Evolutionary conservation across 1,140 invertebrate species (phyloP), one percentile per base, ranked within the genome.

Genomic region (Andrena cerasifolii): DNA sequence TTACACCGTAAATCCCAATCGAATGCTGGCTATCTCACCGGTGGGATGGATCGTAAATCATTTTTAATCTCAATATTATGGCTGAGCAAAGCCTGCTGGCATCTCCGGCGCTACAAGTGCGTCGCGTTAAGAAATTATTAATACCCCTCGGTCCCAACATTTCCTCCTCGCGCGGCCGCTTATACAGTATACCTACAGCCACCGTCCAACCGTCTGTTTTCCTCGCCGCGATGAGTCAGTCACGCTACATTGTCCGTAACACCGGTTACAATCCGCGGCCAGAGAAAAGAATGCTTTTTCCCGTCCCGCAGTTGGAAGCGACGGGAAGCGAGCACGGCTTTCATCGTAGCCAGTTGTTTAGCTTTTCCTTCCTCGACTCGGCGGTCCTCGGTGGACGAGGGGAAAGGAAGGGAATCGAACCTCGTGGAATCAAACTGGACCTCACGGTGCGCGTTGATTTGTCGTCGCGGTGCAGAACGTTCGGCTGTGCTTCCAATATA

Each of bases 21-120:
- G 63, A 58, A 56, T 36, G 43, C 47, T 45, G 40, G 40, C 62
- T 6, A 33, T 47, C 62, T 49, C 40, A 16, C 40, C 2, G n/a
- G 0, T 43, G 8, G 16, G 28, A 49, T 40, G 40, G 24, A 49
- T 49, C 65, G 26, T 76, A 76, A 76, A 68, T 68, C 63, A 47
- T 49, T 47, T 76, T 68, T 76, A 68, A 76, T 76, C 63, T 76
- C 53, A 28, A 58, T 58, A 47, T 68, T 76, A 76, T 58, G 73
- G 63, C 40, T 36, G 63, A 28, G n/a, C 33, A 49, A 68, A 67
- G 73, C 65, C 40, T 36, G n/a, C 28, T 47, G 63, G 63, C 53
- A 45, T 47, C 51, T 45, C 24, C 24, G 54, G 8, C 16, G 63
- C 10, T 47, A 68, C 53, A 21, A 49, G 53, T n/a, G 28, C 53